Percentiles rank a stretch among this genome's conserved stretches.
Evolutionary conservation across 2,888 invertebrate species (phyloP).

Genomic region (Agelastica alni): DNA sequence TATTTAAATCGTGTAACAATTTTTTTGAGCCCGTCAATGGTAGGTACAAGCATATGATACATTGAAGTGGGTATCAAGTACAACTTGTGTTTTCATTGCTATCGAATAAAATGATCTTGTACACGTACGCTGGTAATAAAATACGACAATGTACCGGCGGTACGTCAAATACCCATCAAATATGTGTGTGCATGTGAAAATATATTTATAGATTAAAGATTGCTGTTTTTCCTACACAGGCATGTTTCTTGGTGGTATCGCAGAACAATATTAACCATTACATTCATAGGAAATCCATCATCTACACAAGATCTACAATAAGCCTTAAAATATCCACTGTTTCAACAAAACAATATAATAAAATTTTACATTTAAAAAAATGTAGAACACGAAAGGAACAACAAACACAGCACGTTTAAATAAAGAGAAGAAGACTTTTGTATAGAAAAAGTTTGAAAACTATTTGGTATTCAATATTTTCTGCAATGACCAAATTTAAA

Average conservation of each 20-base stretch:
- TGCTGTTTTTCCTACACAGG: slow-evolving; percentile 34
- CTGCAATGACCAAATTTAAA: too few relatives aligned
- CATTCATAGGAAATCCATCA: neutral
- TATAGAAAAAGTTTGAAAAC: too few relatives aligned
- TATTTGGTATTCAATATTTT: too few relatives aligned
- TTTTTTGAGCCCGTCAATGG: slow-evolving; percentile 5
- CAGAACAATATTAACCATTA: slow-evolving; percentile 2
- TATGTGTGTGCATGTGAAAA: slow-evolving; percentile 40
- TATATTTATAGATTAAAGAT: slow-evolving; percentile 44
- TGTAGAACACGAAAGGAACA: neutral
- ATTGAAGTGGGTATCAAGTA: slow-evolving; percentile 32
- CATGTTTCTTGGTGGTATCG: slow-evolving; percentile 23
- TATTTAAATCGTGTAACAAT: too few relatives aligned
- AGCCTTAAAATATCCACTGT: neutral
- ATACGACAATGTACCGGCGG: slow-evolving; percentile 45
- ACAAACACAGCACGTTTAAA: neutral
- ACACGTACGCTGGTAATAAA: slow-evolving; percentile 44
- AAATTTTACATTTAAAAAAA: neutral
- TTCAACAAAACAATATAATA: too few relatives aligned
- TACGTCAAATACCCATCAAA: slow-evolving; percentile 48
- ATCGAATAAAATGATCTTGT: slow-evolving; percentile 34
- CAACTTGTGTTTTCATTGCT: slow-evolving; percentile 32
- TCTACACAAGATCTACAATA: neutral
- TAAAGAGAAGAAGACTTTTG: neutral
- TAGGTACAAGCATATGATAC: slow-evolving; percentile 28